These are phyloP conservation scores for Origma solitaria DNA, from an alignment of 2,113 vertebrate species.

Conservation along the genomic window DNA sequence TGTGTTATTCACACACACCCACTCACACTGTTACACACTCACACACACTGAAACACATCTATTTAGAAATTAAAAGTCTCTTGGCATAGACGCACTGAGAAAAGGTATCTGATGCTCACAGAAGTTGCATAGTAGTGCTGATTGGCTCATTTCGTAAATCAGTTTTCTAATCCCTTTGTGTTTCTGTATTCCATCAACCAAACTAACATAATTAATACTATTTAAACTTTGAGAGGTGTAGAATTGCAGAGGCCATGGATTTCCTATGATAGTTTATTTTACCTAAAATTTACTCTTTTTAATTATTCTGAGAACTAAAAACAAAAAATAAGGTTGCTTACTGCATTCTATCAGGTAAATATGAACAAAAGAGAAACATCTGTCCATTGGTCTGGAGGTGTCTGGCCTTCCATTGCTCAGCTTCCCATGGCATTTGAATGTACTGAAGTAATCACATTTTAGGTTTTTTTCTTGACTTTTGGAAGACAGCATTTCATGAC, in stretches of 20 bases:
- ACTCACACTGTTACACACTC: not conserved
- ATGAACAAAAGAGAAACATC: not conserved
- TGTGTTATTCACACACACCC: not conserved
- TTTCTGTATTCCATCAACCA: not conserved
- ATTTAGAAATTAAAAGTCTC: not conserved
- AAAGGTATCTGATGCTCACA: not conserved
- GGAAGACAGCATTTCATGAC: conserved; percentile 39
- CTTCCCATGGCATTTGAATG: not conserved
- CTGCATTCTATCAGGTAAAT: not conserved
- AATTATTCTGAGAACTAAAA: not conserved
- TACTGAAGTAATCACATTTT: not conserved
- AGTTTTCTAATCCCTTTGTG: not conserved
- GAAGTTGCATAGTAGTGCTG: not conserved
- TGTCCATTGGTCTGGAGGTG: not conserved
- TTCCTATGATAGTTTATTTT: not conserved
- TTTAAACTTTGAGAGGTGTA: not conserved
- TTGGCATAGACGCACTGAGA: not conserved
- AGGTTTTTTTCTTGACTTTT: conserved; percentile 38
- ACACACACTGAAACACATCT: not conserved
- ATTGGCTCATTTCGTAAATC: not conserved
- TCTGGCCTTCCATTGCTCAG: not conserved
- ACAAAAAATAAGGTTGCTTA: not conserved
- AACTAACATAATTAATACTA: not conserved
- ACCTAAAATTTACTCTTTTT: not conserved
- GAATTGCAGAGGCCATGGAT: not conserved